Conservation (phyloP, 2,797 vertebrate genomes). For the Cygnus olor region DNA sequence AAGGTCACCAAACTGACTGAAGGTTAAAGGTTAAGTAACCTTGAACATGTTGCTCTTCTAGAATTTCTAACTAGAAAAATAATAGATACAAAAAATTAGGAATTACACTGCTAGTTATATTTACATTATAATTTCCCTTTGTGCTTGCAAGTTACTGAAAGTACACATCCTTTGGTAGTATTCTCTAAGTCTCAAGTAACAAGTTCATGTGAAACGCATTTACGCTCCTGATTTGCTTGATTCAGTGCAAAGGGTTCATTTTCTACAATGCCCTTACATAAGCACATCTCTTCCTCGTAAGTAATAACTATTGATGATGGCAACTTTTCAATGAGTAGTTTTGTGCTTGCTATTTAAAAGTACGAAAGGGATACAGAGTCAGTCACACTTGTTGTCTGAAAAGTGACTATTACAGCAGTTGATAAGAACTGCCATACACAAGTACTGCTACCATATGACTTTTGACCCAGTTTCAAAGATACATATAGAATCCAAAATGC, state of each 20-base stretch:
- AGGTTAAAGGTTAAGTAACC: neutral
- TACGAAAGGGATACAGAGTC: neutral
- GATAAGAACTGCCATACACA: neutral
- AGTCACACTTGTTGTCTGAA: neutral
- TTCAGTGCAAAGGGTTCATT: conserved; percentile 3
- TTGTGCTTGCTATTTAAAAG: neutral
- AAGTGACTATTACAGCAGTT: neutral
- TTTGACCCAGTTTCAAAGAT: neutral
- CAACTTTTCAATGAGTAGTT: neutral
- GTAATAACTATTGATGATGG: neutral
- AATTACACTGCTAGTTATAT: conserved; percentile 26
- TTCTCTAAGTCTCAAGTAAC: neutral
- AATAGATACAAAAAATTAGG: neutral
- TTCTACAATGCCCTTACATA: neutral
- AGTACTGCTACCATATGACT: neutral
- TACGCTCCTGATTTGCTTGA: neutral
- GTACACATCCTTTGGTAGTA: conserved; percentile 26
- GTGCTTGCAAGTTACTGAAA: conserved; percentile 49
- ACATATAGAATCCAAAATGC: neutral
- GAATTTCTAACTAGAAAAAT: conserved; percentile 44
- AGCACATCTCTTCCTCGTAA: neutral
- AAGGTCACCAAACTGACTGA: neutral
- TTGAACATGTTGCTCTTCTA: neutral
- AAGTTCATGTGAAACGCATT: neutral
- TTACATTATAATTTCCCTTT: conserved; percentile 48